A percentile compares a stretch with the other conserved stretches of the same genome.
These are phyloP conservation scores for Volucella zonaria DNA, from an alignment of 2,888 invertebrate genomes.

Conservation along the genomic window DNA sequence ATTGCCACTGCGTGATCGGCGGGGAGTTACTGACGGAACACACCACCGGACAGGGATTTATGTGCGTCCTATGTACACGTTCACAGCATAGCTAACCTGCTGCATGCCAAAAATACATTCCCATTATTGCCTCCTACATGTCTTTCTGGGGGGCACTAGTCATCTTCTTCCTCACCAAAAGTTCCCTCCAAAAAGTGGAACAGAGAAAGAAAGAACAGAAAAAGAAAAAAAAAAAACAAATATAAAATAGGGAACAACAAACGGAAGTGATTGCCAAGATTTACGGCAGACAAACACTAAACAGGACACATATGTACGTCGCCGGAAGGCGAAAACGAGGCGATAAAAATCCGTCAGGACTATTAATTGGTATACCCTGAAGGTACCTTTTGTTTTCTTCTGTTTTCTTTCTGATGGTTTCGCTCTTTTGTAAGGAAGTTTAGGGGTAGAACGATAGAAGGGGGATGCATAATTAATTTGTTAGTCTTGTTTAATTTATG, in stretches of 20 bases:
- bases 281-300: constrained; percentile 69
- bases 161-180: neutral
- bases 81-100: constrained; percentile 35
- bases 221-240: constrained; percentile 12
- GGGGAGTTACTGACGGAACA: neutral
- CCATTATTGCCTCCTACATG: neutral
- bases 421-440: neutral
- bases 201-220: neutral
- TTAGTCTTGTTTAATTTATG: constrained; percentile 65
- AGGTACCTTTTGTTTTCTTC: constrained; percentile 1
- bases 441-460: neutral
- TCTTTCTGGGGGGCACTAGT: neutral
- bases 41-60: constrained; percentile 55
- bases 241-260: constrained; percentile 57
- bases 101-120: constrained; percentile 58
- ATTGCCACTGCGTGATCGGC: constrained; percentile 34
- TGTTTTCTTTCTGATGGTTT: constrained; percentile 5
- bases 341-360: constrained; percentile 70
- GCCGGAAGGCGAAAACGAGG: constrained; percentile 62
- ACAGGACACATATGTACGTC: constrained; percentile 62
- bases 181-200: neutral
- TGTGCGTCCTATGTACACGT: constrained; percentile 48
- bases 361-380: constrained; percentile 66
- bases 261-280: constrained; percentile 72
- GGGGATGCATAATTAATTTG: constrained; percentile 56